Base-by-base conservation (phyloP, 2,888 invertebrate species). In the Hedya salicella region DNA sequence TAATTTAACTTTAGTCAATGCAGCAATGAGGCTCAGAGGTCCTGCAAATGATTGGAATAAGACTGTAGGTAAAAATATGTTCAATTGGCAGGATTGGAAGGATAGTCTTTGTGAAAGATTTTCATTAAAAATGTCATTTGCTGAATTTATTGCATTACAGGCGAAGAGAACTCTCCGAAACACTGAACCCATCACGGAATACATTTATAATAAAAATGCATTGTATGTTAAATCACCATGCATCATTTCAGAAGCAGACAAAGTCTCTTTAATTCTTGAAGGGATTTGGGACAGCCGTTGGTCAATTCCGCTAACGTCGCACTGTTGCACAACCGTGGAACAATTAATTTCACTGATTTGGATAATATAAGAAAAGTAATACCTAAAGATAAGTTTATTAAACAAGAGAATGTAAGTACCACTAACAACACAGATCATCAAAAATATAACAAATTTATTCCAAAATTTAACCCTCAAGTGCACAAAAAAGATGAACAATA, bases 121-220 rank as follows among this genome's bases (percentile, higher is more conserved):
- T 25, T 40, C 36, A 4, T 14, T 40, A 3, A 60, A 49, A 49
- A 49, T 60, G 60, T 60, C 49, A 49, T 60, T 50, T 42, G 49
- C 60, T 39, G 48, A 60, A 25, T 60, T 60, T 49, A 60, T 60
- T 8, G n/a, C 40, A 30, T 50, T 49, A 3, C 60, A 60, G 36
- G 39, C 21, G 16, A 60, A 36, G 11, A 40, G 61, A 25, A 61
- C 17, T 11, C 21, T 61, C 13, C n/a, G 52, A 4, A 21, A 13
- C 6, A 61, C 21, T 2, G 50, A 52, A 42, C 42, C 50, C 9
- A 39, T 61, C 6, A 61, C 39, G 1, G 52, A 61, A 25, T 61
- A 61, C n/a, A 61, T 61, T 17, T 61, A 61, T 17, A 52, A 9
- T 42, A 59, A 61, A 42, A 61, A 61, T 61, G 61, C 61, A 8